Evolutionary conservation across 1,140 invertebrate species (phyloP), one percentile per base, ranked within the genome.

Genomic region (Diprion similis): DNA sequence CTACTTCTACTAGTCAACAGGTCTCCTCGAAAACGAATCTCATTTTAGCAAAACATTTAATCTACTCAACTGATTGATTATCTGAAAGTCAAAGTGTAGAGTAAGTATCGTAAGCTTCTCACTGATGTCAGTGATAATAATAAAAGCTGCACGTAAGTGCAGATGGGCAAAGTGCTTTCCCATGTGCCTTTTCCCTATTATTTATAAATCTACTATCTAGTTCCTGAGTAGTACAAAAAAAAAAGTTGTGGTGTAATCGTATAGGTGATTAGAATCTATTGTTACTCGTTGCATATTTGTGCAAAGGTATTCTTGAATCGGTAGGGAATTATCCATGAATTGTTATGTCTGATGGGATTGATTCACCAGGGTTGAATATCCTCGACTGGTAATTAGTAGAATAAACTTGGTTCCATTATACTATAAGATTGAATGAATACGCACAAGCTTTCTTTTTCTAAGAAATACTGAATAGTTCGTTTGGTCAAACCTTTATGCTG

Each of bases 381-480:
- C 6, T 59, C 51, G 9, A 8, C 11, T 59, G 51, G 51, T 59
- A 59, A 59, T 15, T 59, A 37, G 24, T 37, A 59, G 11, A 59
- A 15, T 59, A 13, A 13, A 59, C 51, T 68, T 73, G 72, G 72
- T 73, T 73, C 72, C 72, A 73, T 66, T 73, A 69, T 73, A 68
- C 72, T 73, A n/a, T 15, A 73, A 59, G n/a, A 70, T 70, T 48
- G 17, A 19, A 71, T 65, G 15, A 15, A 59, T 17, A 59, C 51
- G 51, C 45, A 78, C 81, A 86, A 85, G 84, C 84, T 86, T 86
- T 86, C 71, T 84, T 85, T 86, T 87, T 86, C 84, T 84, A 74
- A 78, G 24, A 37, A 72, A 75, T 48, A 77, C 71, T 64, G 45
- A 68, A 66, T 70, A 46, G 46, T 70, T 19, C 46, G 73, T 72